Evolutionary conservation across 1,140 invertebrate species (phyloP), one percentile per base, ranked within the genome.

Genomic region (Tetramorium simillimum): DNA sequence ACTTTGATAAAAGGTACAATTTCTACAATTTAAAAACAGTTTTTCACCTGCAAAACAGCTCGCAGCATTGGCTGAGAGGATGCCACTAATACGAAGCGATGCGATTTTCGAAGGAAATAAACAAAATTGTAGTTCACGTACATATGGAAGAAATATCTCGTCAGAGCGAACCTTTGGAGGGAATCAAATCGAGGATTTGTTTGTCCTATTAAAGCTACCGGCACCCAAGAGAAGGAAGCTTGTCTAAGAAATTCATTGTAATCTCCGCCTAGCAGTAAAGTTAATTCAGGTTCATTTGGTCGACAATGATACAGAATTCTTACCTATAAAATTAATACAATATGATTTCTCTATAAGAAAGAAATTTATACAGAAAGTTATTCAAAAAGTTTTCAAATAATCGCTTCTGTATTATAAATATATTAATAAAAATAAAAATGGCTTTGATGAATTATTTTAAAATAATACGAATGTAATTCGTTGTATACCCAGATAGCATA

Each of bases 251-350:
- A 63, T 0, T 89, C 81, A 0, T 69, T 58, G 33, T 85, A 89
- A 0, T 91, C 76, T 0, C 90, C 90, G 5, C 87, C 90, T 14
- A 91, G 16, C 3, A 89, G 24, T 7, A 81, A 46, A 43, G 53
- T 43, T 62, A 21, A n/a, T 9, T 46, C 12, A 4, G n/a, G 0
- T 0, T 73, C 56, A 3, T 16, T 6, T 43, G 69, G 80, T 21
- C 7, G 80, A 49, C 80, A 84, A 3, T 3, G 18, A 3, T n/a
- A 0, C 16, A 84, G 5, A 60, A 75, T 49, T 12, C 0, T 9
- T 18, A 49, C 18, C 80, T 84, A 43, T 18, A 0, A 24, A 73
- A 46, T 58, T 14, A 72, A 58, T 21, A 33, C 0, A 9, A n/a
- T 43, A 24, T 60, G 6, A 63, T 49, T 40, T 63, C 24, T 33